Evolutionary conservation across 2,888 invertebrate species (phyloP), one percentile per base, ranked within the genome.

Genomic region (Crocallis elinguaria): DNA sequence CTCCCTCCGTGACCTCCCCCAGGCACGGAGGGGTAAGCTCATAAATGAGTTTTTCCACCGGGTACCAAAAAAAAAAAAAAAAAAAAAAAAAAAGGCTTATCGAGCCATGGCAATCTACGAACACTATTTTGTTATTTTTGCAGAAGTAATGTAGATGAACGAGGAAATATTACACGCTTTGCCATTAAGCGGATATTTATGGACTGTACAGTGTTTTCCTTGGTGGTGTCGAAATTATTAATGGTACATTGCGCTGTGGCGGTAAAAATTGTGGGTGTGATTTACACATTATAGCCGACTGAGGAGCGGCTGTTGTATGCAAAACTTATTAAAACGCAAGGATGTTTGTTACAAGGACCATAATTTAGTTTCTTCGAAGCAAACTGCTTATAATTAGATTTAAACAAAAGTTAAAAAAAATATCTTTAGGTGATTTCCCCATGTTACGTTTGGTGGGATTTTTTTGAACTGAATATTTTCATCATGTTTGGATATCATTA

Each of bases 101-200:
- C 29, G 71, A 68, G 69, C 64, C 73, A 69, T 75, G 70, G 82
- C 81, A 73, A 86, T 85, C 85, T 77, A 74, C 73, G 79, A 79
- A 77, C 75, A 82, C 81, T 83, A 83, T 85, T 86, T 84, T 82
- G 84, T 86, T 86, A 85, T 87, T 87, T 87, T 86, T 85, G 82
- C 84, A 83, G 82, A 82, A 84, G 82, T 86, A 82, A 85, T 86
- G 86, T 79, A 84, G 82, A 88, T 82, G 82, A 83, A 74, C 74
- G 74, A 78, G 84, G 82, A 84, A 86, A 82, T 86, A 85, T 84
- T 78, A 76, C 79, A 44, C 69, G 64, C 71, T 76, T 74, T 73
- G 79, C 83, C 80, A 86, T 86, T 87, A 86, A 75, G 78, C 59
- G 65, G 67, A 77, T 82, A 82, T 86, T 85, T 86, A 85, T 77